Conservation (phyloP, 2,797 vertebrate species). For the Notoglanidium macrostoma region DNA sequence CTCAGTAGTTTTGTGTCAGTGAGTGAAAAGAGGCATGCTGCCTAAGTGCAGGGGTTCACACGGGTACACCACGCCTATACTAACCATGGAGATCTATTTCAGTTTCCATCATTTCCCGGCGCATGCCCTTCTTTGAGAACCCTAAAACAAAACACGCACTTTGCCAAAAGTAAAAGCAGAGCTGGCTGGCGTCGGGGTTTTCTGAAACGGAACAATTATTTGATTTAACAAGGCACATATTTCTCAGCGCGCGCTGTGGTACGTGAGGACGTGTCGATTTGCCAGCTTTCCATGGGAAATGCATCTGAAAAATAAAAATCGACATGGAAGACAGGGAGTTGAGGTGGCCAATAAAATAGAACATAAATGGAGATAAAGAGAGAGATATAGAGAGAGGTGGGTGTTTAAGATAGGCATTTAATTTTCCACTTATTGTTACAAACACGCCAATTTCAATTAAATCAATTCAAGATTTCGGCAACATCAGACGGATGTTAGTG, state of each 20-base stretch:
- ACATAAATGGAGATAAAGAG: not conserved
- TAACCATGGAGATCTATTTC: constrained; percentile 58
- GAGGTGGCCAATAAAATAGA: constrained; percentile 62
- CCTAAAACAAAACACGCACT: constrained; percentile 61
- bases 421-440: constrained; percentile 31
- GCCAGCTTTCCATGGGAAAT: constrained; percentile 75
- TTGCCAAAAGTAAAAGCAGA: constrained; percentile 68
- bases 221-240: constrained; percentile 71
- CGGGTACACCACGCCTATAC: constrained; percentile 40
- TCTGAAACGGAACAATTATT: constrained; percentile 73
- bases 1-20: constrained; percentile 28
- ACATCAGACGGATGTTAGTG: constrained; percentile 27
- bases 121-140: constrained; percentile 55
- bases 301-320: constrained; percentile 63
- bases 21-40: constrained; percentile 23
- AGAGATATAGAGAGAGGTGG: not conserved
- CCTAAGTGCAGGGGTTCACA: constrained; percentile 34
- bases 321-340: constrained; percentile 59
- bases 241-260: constrained; percentile 58
- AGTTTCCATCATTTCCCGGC: constrained; percentile 42
- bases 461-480: constrained; percentile 36
- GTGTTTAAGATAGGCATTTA: constrained; percentile 19
- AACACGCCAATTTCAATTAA: not conserved
- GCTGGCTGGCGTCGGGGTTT: constrained; percentile 51
- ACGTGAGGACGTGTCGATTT: constrained; percentile 41